Conservation (phyloP, 92 coral and sea anemone genomes). For the Parazoanthus atlanticus region DNA sequence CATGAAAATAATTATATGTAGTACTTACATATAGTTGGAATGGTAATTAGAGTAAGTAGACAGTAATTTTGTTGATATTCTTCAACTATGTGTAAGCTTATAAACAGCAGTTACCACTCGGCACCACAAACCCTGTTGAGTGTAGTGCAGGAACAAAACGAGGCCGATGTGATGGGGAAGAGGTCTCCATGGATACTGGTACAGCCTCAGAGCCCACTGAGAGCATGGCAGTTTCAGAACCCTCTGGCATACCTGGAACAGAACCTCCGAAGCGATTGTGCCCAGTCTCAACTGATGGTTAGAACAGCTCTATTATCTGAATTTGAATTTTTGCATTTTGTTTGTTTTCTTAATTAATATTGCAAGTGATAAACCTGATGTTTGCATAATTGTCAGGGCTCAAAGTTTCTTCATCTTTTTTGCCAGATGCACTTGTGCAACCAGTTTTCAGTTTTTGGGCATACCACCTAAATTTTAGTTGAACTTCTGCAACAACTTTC, state of each 20-base stretch:
- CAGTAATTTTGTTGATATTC: not conserved
- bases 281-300: not conserved
- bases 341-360: too few relatives aligned
- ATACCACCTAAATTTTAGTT: too few relatives aligned
- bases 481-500: too few relatives aligned
- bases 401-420: too few relatives aligned
- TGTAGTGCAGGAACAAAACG: conserved; percentile 23
- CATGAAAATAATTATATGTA: too few relatives aligned
- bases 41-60: too few relatives aligned
- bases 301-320: not conserved
- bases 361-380: too few relatives aligned
- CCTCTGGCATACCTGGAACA: too few relatives aligned
- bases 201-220: not conserved
- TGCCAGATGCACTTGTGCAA: too few relatives aligned
- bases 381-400: too few relatives aligned
- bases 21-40: too few relatives aligned
- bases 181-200: conserved; percentile 15
- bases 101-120: conserved; percentile 14
- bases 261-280: conserved; percentile 25
- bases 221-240: not conserved
- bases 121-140: not conserved
- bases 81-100: conserved; percentile 1
- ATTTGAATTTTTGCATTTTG: not conserved
- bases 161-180: conserved; percentile 29
- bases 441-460: too few relatives aligned